Evolutionary conservation across 2,888 invertebrate species (phyloP).

Genomic region (Corbicula japonica): DNA sequence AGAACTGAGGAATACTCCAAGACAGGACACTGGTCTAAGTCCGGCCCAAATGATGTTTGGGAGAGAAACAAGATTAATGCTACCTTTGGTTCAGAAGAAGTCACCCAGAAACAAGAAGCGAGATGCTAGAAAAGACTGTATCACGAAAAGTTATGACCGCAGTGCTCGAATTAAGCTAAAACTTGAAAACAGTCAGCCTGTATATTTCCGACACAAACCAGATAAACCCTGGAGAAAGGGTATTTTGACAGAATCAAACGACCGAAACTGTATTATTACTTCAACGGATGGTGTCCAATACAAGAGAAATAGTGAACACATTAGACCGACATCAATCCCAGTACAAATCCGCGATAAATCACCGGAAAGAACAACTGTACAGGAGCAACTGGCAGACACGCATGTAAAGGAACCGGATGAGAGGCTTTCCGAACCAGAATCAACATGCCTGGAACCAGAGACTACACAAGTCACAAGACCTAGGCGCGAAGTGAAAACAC

Average conservation of each 20-base stretch:
- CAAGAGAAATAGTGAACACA: slow-evolving; percentile 35
- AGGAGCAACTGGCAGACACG: background rate
- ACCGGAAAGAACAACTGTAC: slow-evolving; percentile 14
- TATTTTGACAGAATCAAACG: slow-evolving; percentile 3
- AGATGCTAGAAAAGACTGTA: slow-evolving; percentile 16
- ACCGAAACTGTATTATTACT: slow-evolving; percentile 13
- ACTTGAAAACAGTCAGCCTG: slow-evolving; percentile 36
- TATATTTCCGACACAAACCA: slow-evolving; percentile 53
- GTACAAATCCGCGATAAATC: slow-evolving; percentile 21
- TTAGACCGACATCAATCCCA: slow-evolving; percentile 31
- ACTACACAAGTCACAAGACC: too few relatives aligned
- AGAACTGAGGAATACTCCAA: slow-evolving; percentile 62
- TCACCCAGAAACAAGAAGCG: slow-evolving; percentile 9
- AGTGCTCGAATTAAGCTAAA: slow-evolving; percentile 38
- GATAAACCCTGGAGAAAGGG: slow-evolving; percentile 23
- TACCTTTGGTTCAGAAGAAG: slow-evolving; percentile 20
- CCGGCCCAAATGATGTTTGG: slow-evolving; percentile 59
- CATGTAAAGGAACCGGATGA: background rate
- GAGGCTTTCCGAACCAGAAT: background rate
- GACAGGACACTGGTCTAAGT: slow-evolving; percentile 53
- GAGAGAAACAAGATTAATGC: slow-evolving; percentile 38
- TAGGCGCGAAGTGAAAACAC: slow-evolving; percentile 13
- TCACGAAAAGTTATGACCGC: slow-evolving; percentile 33
- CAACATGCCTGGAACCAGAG: too few relatives aligned
- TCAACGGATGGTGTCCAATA: too few relatives aligned